A percentile compares a stretch with the other conserved stretches of the same genome.
Conservation (phyloP, 1,140 invertebrate genomes). For the Drosophila virilis region DNA sequence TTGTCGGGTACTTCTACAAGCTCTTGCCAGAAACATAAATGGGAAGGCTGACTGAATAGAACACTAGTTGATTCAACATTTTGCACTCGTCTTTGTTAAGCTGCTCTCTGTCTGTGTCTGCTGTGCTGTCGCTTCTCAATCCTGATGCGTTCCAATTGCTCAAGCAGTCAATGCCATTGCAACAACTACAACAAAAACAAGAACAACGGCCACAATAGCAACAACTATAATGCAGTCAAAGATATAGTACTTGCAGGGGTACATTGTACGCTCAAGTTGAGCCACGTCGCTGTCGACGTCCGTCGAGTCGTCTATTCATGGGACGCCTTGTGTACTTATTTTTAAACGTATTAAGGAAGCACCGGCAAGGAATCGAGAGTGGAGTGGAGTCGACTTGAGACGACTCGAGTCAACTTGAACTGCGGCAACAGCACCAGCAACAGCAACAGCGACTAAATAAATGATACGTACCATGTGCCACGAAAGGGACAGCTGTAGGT, state of each 20-base stretch:
- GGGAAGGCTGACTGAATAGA: slow-evolving; percentile 3
- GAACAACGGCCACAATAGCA: slow-evolving; percentile 7
- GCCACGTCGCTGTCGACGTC: slow-evolving; percentile 10
- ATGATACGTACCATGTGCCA: slow-evolving; percentile 52
- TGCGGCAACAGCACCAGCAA: slow-evolving; percentile 12
- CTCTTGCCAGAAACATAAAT: slow-evolving; percentile 5
- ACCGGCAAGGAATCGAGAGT: slow-evolving; percentile 35
- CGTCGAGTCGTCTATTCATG: slow-evolving; percentile 26
- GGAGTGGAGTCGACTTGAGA: slow-evolving; percentile 7
- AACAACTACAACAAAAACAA: slow-evolving; percentile 11
- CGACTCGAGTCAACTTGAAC: slow-evolving; percentile 17
- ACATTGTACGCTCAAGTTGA: slow-evolving; percentile 70
- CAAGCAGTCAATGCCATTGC: slow-evolving; percentile 70
- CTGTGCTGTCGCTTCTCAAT: slow-evolving; percentile 26
- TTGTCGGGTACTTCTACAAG: slow-evolving; percentile 1
- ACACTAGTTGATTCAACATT: slow-evolving; percentile 20
- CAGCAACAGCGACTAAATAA: slow-evolving; percentile 53
- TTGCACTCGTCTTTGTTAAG: slow-evolving; percentile 1
- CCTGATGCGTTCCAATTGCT: slow-evolving; percentile 68
- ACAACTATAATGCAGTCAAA: slow-evolving; percentile 12
- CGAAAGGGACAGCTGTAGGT: slow-evolving; percentile 11
- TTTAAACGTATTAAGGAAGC: slow-evolving; percentile 79
- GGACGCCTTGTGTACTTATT: slow-evolving; percentile 66
- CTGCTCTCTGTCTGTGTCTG: slow-evolving; percentile 7
- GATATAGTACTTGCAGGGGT: slow-evolving; percentile 25